Base-by-base conservation (phyloP, 2,888 invertebrate genomes). In the Agapetus fuscipes region DNA sequence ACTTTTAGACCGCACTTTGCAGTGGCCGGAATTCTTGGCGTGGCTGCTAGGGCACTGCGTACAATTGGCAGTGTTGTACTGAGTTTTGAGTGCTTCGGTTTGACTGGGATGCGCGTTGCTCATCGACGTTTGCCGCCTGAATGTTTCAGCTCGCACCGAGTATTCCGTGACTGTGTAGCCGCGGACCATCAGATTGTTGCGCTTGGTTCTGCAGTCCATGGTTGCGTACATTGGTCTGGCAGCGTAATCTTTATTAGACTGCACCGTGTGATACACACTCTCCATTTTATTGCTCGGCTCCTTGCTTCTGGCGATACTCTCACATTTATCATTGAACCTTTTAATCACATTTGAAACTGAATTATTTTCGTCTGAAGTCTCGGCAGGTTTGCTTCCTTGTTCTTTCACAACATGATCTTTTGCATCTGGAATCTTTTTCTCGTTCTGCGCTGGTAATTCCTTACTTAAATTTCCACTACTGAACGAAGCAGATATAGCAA, bases 261-360 rank as follows among this genome's bases (percentile, higher is more conserved):
- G 40, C 10, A 37, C 35, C 5, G 16, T 31, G 17, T 34, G 30
- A 29, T 14, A 31, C 3, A 26, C 34, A 15, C 37, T 36, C 2
- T 30, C 26, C 3, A 15, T 12, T 11, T 24, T 17, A 12, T 24
- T 16, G 14, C 16, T 7, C 7, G 13, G 9, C 5, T 12, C 10
- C 16, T 35, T 38, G 15, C 16, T 31, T 20, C 20, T 39, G 27
- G 13, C 17, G 9, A 37, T 24, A n/a, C 27, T 41, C 12, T 44
- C 44, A 36, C 42, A 48, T 30, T 48, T 48, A 33, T 48, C 45
- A 25, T 48, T 48, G 33, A 48, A 48, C 7, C 43, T 26, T 32
- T 45, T 48, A 3, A 48, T 48, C 5, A 43, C 48, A 26, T 40
- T 45, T 5, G 43, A 43, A 4, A 48, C 48, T 4, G 42, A 37